Base-by-base conservation (phyloP, 2,888 invertebrate genomes). In the Noctua pronuba region DNA sequence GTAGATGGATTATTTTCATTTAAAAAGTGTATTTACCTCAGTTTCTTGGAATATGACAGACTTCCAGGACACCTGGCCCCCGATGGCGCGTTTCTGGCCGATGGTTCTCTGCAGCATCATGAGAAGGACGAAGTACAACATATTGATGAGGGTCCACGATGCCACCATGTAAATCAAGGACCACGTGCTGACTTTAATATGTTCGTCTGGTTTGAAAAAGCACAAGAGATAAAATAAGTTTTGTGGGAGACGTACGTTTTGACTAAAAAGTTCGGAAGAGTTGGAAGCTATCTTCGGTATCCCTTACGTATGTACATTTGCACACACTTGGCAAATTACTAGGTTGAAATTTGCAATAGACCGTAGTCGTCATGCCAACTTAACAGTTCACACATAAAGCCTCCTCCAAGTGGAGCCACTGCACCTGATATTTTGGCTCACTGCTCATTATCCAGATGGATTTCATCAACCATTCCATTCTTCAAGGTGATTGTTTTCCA, bases 51-150 rank as follows among this genome's bases (percentile, higher is more conserved):
- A 95, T 67, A 96, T 90, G 16, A 95, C 92, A 0, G 95, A 93
- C 76, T 91, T 94, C 96, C 95, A 96, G 0, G 96, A 92, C 10
- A 95, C 94, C 73, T 94, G 94, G 0, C 95, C 96, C 0, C 96
- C 96, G 21, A 96, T 94, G 6, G 95, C 94, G 1, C 89, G 90
- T 1, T 91, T 87, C 21, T 90, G 89, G 8, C 94, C 93, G 28
- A 96, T 86, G 0, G 95, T 96, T 11, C 94, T 89, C 85, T 96
- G 96, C 78, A 96, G 84, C 64, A 95, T 46, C 95, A 96, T 94
- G 80, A 96, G 87, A 0, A 95, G 18, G 0, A 81, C 82, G 74
- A 95, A 95, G 85, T 95, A 95, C 0, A 95, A 11, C 5, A 90
- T 0, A 38, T 94, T 93, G 91, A 95, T 89, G 2, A 93, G 11